These are phyloP conservation scores for Pitta sordida DNA, from an alignment of 2,113 vertebrate species.

Conservation along the genomic window DNA sequence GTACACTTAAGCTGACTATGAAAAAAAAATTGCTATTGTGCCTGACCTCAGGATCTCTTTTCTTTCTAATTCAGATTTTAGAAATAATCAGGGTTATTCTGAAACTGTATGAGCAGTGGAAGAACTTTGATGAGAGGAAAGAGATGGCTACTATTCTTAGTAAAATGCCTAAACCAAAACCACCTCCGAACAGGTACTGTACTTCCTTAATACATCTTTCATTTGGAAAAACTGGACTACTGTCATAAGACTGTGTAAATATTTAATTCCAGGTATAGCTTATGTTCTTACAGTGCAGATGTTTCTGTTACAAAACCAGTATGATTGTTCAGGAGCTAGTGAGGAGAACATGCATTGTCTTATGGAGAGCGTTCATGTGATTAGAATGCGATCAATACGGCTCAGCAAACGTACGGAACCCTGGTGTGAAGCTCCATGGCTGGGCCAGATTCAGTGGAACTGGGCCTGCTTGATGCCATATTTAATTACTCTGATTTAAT, in stretches of 20 bases:
- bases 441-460: background rate
- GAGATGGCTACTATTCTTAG: constrained; percentile 96
- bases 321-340: background rate
- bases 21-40: background rate
- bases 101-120: constrained; percentile 99
- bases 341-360: background rate
- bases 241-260: background rate
- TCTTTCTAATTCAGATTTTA: constrained; percentile 84
- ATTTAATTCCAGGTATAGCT: background rate
- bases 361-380: background rate
- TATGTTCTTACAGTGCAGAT: background rate
- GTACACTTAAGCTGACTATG: background rate
- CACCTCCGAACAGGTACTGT: constrained; percentile 94
- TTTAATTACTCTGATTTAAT: background rate
- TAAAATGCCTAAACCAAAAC: constrained; percentile 99
- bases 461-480: background rate
- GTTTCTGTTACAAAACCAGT: background rate
- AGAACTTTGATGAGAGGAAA: constrained; percentile 98
- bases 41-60: constrained; percentile 5
- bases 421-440: fast-evolving
- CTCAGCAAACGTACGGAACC: background rate
- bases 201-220: background rate
- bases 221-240: background rate
- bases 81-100: constrained; percentile 99
- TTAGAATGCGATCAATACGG: background rate